Base-by-base conservation (phyloP, 2,113 vertebrate species). In the Stigmatopora argus region DNA sequence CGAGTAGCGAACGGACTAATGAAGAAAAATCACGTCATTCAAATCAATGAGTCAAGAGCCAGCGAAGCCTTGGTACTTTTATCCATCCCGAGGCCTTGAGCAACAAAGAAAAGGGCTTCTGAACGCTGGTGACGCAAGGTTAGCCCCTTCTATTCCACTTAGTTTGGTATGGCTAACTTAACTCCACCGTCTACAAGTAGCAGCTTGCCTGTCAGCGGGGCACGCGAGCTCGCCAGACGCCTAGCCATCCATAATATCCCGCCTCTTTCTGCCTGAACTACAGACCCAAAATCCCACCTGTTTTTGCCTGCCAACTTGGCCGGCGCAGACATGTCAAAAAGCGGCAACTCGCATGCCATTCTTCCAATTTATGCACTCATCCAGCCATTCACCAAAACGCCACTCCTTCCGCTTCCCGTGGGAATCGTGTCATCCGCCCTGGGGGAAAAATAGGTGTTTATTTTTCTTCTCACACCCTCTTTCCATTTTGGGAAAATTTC, bases 1-100 rank as follows among this genome's bases (percentile, higher is more conserved):
- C 55, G 91, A 99, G 23, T 95, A 98, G 80, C 98, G 92, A 95
- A 63, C 8, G 23, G 52, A 62, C 14, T 31, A 0, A 0, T 26
- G 0, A 11, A 23, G 35, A 69, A 66, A 47, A 31, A 13, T 14
- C 35, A 26, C 56, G 64, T 21, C 3, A 5, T 18, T 23, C 2
- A 4, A 71, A 70, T 65, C 38, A 70, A 41, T 51, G 44, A 66
- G 73, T 56, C 64, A 38, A 26, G 7, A 69, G 45, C 49, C 41
- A 35, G 64, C 69, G 17, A 64, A 74, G 55, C 65, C 26, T 7
- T 18, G 72, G 11, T 64, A 78, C 81, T 70, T 64, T 14, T 65
- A 48, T 57, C 64, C 64, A n/a, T 76, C 75, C 67, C 26, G 74
- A 81, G 64, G 71, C 82, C 83, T 81, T 72, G 19, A 68, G 69